Percentiles rank a stretch among this genome's conserved stretches.
These are phyloP conservation scores for Ridgeia piscesae DNA, from an alignment of 1,140 invertebrate species.

Conservation along the genomic window DNA sequence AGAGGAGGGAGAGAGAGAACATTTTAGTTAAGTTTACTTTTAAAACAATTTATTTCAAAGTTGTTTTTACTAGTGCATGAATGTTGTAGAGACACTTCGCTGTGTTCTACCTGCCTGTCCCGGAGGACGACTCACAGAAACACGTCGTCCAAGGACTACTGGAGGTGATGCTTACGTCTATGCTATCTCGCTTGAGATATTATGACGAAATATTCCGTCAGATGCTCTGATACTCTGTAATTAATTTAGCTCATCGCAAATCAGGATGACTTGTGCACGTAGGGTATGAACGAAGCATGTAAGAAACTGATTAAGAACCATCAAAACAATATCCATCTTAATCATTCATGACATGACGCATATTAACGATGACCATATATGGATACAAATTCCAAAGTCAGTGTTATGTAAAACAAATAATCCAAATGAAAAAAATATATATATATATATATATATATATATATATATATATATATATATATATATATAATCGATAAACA, in stretches of 20 bases:
- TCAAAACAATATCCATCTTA: not conserved
- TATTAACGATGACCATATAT: not conserved
- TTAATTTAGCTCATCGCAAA: too few species aligned
- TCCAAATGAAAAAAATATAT: not conserved
- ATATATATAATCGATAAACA: not conserved
- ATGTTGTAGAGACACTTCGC: slow-evolving; percentile 53
- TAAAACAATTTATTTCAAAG: not conserved
- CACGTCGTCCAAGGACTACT: slow-evolving; percentile 51
- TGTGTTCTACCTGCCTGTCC: slow-evolving; percentile 50
- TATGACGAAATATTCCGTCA: not conserved
- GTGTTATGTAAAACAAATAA: not conserved
- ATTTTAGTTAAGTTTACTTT: not conserved
- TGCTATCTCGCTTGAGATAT: not conserved
- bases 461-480: not conserved
- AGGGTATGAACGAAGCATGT: too few species aligned
- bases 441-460: not conserved
- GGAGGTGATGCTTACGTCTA: slow-evolving; percentile 39
- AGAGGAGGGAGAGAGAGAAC: not conserved
- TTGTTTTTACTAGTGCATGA: not conserved
- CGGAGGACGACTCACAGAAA: slow-evolving; percentile 47
- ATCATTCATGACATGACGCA: not conserved
- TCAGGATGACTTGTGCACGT: too few species aligned
- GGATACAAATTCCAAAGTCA: not conserved
- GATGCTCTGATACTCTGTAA: not conserved
- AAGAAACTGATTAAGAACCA: too few species aligned